phyloP scores from a whole-genome alignment of 2,113 vertebrate genomes.

The Vulpes ferrilata region DNA sequence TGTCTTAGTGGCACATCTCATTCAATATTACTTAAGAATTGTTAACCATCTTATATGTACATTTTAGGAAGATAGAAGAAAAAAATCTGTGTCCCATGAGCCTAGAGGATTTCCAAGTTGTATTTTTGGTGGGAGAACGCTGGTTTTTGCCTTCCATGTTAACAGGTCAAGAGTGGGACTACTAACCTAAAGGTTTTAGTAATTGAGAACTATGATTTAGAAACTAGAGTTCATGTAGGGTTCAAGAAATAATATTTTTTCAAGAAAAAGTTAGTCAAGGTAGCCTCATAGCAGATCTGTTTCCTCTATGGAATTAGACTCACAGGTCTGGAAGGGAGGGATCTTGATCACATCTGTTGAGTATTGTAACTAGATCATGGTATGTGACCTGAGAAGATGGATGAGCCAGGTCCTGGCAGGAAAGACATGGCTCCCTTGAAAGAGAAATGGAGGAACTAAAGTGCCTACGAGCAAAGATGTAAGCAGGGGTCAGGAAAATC shows the following conservation, averaged over 20 bases:
- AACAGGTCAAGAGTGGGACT: neutral
- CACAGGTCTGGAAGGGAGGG: neutral
- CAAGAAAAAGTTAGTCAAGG: neutral
- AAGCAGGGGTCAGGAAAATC: neutral
- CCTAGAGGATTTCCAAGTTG: neutral
- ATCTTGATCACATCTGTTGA: neutral
- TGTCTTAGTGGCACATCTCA: neutral
- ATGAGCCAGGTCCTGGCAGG: neutral
- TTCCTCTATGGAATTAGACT: neutral
- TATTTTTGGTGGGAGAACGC: neutral
- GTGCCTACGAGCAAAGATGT: neutral
- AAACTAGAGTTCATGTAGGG: slow-evolving; percentile 10
- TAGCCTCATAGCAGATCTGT: neutral
- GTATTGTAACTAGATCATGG: neutral
- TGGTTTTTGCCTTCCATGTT: neutral
- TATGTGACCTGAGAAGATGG: neutral
- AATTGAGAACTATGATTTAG: slow-evolving; percentile 40
- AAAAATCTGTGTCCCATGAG: neutral
- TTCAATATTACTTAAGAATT: neutral
- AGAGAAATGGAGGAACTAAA: neutral
- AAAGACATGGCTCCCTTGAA: neutral
- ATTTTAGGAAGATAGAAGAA: slow-evolving; percentile 40
- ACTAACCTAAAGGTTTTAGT: neutral
- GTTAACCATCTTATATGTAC: neutral
- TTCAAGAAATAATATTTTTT: slow-evolving; percentile 57